Conservation (phyloP, 1,140 invertebrate genomes). For the Helicoverpa zea region DNA sequence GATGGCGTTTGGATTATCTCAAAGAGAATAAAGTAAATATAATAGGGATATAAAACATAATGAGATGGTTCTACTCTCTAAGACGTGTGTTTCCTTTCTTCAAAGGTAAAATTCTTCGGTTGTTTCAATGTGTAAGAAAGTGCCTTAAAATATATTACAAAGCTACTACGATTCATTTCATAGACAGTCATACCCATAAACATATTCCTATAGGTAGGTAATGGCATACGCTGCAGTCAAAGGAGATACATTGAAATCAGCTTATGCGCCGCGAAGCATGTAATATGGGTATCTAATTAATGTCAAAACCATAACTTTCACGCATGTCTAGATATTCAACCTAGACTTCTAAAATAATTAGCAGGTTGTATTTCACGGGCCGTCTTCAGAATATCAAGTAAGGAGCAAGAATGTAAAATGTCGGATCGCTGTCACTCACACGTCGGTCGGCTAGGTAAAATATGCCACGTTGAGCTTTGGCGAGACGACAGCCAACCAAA, state of each 20-base stretch:
- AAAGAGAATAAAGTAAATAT: too few relatives aligned
- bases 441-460: not conserved
- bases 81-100: too few relatives aligned
- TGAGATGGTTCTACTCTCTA: too few relatives aligned
- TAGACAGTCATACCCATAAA: not conserved
- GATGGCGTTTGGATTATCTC: too few relatives aligned
- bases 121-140: too few relatives aligned
- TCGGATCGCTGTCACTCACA: slow-evolving; percentile 33
- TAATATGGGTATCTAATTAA: slow-evolving; percentile 3
- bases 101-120: too few relatives aligned
- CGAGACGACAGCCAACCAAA: not conserved
- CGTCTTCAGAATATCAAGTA: slow-evolving; percentile 19
- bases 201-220: not conserved
- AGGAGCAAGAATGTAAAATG: slow-evolving; percentile 20
- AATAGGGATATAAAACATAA: too few relatives aligned
- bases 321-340: slow-evolving; percentile 5
- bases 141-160: too few relatives aligned
- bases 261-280: not conserved
- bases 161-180: too few relatives aligned
- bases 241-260: not conserved
- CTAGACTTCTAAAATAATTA: slow-evolving; percentile 20
- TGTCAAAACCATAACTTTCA: not conserved
- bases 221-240: not conserved
- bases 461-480: not conserved
- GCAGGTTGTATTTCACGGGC: slow-evolving; percentile 18